Percentiles rank a stretch among this genome's conserved stretches.
Conservation (phyloP, 2,888 invertebrate genomes). For the Leucania comma region DNA sequence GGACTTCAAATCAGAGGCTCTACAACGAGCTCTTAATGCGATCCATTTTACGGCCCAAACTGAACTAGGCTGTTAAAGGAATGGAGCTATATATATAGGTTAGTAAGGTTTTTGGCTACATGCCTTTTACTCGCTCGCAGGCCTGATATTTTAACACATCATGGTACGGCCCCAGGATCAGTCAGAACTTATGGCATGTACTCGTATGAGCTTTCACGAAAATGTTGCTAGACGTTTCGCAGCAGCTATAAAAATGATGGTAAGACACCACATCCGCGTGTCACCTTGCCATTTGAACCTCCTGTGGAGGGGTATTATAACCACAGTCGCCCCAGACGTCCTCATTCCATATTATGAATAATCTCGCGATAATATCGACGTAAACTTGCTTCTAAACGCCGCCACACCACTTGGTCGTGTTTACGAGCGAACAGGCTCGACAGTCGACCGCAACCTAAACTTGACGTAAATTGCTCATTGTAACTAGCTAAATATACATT, state of each 20-base stretch:
- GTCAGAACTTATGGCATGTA: too few species aligned
- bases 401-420: conserved; percentile 68
- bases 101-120: too few species aligned
- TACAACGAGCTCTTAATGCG: too few species aligned
- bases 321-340: conserved; percentile 73
- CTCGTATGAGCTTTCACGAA: background rate
- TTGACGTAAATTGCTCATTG: conserved; percentile 59
- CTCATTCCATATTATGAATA: conserved; percentile 79
- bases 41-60: too few species aligned
- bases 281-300: conserved; percentile 54
- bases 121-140: too few species aligned
- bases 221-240: background rate
- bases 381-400: conserved; percentile 65
- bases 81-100: too few species aligned
- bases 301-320: conserved; percentile 57
- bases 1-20: too few species aligned
- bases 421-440: conserved; percentile 70
- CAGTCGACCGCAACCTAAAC: conserved; percentile 66
- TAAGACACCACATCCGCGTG: conserved; percentile 14
- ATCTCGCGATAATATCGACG: conserved; percentile 70
- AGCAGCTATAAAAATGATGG: background rate
- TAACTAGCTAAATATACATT: conserved; percentile 39
- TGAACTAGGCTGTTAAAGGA: too few species aligned
- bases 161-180: too few species aligned
- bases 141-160: too few species aligned